These are phyloP conservation scores for Neopipo cinnamomea DNA, from an alignment of 2,113 vertebrate species.

Conservation along the genomic window DNA sequence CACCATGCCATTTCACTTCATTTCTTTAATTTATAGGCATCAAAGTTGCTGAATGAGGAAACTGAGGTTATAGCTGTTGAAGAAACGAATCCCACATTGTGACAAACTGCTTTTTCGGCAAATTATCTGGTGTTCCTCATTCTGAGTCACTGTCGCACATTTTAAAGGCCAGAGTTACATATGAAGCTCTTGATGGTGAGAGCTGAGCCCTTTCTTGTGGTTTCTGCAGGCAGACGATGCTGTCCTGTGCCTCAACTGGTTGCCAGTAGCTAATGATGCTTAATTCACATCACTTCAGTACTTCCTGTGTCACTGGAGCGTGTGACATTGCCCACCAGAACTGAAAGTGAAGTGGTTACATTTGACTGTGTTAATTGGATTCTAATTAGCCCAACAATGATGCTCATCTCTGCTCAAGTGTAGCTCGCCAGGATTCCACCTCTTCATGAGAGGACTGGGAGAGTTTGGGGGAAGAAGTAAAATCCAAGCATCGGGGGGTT, in stretches of 20 bases:
- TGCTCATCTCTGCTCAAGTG: background rate
- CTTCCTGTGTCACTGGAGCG: constrained; percentile 34
- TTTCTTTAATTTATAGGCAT: constrained; percentile 70
- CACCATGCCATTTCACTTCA: constrained; percentile 53
- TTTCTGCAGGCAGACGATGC: constrained; percentile 48
- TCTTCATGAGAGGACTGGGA: background rate
- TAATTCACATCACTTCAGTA: background rate
- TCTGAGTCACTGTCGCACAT: constrained; percentile 70
- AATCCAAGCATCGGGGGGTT: background rate
- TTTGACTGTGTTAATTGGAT: background rate
- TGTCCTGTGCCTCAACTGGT: background rate
- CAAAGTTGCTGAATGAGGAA: constrained; percentile 75
- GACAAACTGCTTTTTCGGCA: constrained; percentile 67
- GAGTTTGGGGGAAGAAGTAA: background rate
- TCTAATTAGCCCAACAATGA: background rate
- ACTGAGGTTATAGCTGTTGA: constrained; percentile 73
- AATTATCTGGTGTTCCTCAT: constrained; percentile 59
- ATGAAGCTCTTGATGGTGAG: constrained; percentile 53
- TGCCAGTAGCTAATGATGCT: background rate
- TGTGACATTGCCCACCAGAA: constrained; percentile 14
- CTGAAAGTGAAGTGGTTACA: constrained; percentile 25
- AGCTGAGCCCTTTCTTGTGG: constrained; percentile 60
- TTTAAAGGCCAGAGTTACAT: constrained; percentile 53
- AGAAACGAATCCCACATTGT: constrained; percentile 68
- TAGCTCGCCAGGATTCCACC: background rate